These are phyloP conservation scores for Phortica okadai DNA, from an alignment of 2,888 invertebrate genomes.

Conservation along the genomic window DNA sequence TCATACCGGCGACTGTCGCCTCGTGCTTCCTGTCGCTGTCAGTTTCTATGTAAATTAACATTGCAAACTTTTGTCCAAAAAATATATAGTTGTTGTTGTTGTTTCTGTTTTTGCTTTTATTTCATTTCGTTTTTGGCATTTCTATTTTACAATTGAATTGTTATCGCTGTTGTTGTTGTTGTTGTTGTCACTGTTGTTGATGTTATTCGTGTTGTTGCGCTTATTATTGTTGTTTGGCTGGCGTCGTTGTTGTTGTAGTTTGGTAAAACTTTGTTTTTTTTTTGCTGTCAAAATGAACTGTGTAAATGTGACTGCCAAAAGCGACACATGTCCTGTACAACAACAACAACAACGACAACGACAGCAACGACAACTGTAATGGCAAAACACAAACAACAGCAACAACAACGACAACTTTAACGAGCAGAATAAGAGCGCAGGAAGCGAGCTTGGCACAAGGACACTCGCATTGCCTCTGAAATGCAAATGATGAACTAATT, in stretches of 20 bases:
- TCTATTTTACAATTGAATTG: constrained; percentile 33
- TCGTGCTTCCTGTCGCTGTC: constrained; percentile 30
- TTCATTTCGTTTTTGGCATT: neutral
- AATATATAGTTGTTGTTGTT: neutral
- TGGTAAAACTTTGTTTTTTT: constrained; percentile 4
- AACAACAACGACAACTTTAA: neutral
- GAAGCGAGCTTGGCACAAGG: neutral
- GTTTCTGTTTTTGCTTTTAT: neutral
- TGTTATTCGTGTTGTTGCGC: neutral
- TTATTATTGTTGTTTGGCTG: constrained; percentile 24
- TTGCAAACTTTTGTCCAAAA: constrained; percentile 22
- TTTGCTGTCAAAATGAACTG: constrained; percentile 22
- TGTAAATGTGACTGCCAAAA: constrained; percentile 24
- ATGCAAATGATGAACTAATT: constrained; percentile 57
- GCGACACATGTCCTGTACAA: constrained; percentile 30
- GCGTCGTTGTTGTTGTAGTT: constrained; percentile 36
- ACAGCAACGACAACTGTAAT: constrained; percentile 8
- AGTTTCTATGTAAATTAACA: constrained; percentile 32
- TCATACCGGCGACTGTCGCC: constrained; percentile 19
- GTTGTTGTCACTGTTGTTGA: neutral
- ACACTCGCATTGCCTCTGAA: constrained; percentile 20
- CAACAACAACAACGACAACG: constrained; percentile 13
- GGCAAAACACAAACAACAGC: neutral
- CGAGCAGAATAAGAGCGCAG: neutral
- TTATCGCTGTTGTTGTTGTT: constrained; percentile 39